Percentiles rank a stretch among this genome's conserved stretches.
These are phyloP conservation scores for Danionella cerebrum DNA, from an alignment of 2,113 vertebrate genomes.

Conservation along the genomic window DNA sequence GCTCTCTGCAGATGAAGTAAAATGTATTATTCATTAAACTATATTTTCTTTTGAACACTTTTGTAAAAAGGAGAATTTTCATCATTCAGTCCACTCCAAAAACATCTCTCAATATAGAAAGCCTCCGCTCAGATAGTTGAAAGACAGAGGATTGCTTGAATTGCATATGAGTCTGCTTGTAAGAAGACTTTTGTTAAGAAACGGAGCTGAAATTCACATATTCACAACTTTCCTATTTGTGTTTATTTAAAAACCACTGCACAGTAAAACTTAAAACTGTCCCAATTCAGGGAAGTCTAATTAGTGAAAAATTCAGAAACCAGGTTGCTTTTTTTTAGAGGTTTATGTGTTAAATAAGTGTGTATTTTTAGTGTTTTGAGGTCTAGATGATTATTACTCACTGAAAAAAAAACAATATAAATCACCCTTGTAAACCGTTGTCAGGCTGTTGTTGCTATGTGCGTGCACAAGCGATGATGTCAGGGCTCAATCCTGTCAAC, in stretches of 20 bases:
- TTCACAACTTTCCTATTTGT: neutral
- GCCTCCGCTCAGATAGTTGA: constrained; percentile 30
- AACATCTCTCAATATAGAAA: constrained; percentile 31
- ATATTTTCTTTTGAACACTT: constrained; percentile 37
- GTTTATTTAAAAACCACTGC: neutral
- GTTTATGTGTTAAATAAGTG: no score
- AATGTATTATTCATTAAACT: constrained; percentile 33
- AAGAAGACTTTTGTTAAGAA: constrained; percentile 8
- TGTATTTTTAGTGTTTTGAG: no score
- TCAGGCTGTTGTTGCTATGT: no score
- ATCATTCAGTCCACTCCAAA: constrained; percentile 1
- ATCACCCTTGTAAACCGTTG: no score
- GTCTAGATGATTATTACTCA: no score
- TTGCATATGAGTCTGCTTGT: neutral
- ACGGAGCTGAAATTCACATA: neutral
- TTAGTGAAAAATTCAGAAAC: no score
- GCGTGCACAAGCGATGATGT: no score
- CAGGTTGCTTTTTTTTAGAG: no score
- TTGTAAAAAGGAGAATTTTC: constrained; percentile 12
- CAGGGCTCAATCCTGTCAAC: no score
- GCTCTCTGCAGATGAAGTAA: constrained; percentile 12
- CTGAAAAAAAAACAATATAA: no score
- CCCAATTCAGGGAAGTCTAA: neutral
- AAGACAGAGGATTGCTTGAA: neutral
- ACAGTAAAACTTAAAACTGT: neutral